Evolutionary conservation across 2,113 vertebrate species (phyloP).

Genomic region (Mystacornis crossleyi): DNA sequence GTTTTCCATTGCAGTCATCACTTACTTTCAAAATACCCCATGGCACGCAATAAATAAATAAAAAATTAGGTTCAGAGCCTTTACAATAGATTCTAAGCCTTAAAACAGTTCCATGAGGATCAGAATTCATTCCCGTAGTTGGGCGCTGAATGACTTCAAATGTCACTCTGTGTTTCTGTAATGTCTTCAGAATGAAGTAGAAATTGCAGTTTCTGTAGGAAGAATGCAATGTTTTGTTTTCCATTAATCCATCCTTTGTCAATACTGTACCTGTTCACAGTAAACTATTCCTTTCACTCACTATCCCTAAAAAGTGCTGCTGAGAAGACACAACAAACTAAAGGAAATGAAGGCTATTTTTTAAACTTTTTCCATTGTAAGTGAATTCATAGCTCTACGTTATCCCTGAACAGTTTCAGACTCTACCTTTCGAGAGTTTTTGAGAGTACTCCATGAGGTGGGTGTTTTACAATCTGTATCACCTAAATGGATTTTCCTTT

Average conservation of each 20-base stretch:
- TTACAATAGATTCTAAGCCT: neutral
- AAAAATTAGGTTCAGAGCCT: neutral
- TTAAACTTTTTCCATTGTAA: neutral
- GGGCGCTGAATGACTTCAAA: neutral
- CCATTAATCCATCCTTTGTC: neutral
- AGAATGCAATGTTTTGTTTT: neutral
- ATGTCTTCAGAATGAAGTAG: neutral
- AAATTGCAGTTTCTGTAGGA: neutral
- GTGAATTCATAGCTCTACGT: neutral
- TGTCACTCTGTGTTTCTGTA: neutral
- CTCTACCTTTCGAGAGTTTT: neutral
- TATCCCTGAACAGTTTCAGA: neutral
- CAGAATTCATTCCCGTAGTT: neutral
- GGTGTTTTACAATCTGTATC: neutral
- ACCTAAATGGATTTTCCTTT: neutral
- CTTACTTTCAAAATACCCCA: neutral
- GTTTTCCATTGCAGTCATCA: neutral
- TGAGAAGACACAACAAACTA: neutral
- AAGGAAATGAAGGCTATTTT: neutral
- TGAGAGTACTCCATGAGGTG: neutral
- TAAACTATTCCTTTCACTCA: neutral
- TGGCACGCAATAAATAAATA: neutral
- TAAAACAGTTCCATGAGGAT: neutral
- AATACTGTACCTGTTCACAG: neutral
- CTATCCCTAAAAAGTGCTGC: neutral